Conservation (phyloP, 2,888 invertebrate species). For the Diaphora mendica region DNA sequence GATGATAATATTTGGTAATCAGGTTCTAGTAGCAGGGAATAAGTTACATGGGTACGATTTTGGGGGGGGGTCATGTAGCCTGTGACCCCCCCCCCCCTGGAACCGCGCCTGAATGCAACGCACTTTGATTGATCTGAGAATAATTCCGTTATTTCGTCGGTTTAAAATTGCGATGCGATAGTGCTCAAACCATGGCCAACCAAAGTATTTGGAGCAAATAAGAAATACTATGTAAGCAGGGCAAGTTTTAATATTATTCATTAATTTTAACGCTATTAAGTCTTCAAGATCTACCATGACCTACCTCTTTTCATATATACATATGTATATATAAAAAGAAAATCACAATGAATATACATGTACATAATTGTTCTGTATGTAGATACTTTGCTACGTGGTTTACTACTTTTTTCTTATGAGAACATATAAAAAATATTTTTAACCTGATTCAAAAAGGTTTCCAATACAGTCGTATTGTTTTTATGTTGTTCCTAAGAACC, state of each 20-base stretch:
- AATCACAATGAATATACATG: neutral
- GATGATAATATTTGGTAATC: no score
- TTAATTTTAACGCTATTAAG: neutral
- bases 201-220: neutral
- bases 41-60: no score
- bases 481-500: no score
- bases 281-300: neutral
- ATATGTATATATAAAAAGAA: neutral
- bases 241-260: neutral
- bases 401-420: neutral
- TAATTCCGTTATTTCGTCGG: neutral
- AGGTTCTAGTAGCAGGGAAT: no score
- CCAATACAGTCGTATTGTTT: no score
- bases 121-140: neutral
- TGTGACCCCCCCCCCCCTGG: no score
- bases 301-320: neutral
- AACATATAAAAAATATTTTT: slow-evolving; percentile 4
- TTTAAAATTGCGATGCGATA: neutral
- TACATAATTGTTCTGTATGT: neutral
- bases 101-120: no score
- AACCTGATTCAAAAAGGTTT: neutral
- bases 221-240: neutral
- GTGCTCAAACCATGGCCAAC: neutral
- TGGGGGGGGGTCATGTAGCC: no score
- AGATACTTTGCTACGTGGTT: neutral